Conservation (phyloP, 2,797 vertebrate genomes). For the Gymnothorax reevesii region DNA sequence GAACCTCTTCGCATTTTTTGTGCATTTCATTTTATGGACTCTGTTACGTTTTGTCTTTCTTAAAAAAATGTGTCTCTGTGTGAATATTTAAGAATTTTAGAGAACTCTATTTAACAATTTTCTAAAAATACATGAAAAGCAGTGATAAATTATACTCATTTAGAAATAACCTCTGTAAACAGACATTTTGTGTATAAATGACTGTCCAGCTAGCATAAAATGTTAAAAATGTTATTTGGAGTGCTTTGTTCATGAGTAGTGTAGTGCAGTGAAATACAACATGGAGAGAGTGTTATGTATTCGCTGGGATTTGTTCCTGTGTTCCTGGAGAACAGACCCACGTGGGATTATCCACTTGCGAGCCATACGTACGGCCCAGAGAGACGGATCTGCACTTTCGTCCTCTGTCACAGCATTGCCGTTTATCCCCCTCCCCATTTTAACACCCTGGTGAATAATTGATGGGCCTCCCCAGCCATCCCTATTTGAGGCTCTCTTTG, state of each 20-base stretch:
- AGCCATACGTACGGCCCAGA: not conserved
- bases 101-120: not conserved
- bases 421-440: conserved; percentile 16
- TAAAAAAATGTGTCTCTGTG: not conserved
- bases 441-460: conserved; percentile 50
- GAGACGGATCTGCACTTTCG: not conserved
- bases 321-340: not conserved
- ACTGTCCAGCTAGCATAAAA: no score
- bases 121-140: not conserved
- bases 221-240: no score
- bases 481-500: conserved; percentile 24
- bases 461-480: conserved; percentile 41
- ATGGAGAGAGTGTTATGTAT: no score
- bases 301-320: not conserved
- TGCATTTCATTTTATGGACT: no score
- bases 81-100: not conserved
- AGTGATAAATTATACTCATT: not conserved
- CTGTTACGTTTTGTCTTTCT: not conserved
- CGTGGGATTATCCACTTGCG: not conserved
- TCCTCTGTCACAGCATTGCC: not conserved
- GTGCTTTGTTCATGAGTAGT: no score
- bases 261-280: no score
- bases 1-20: no score
- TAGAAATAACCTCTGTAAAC: not conserved
- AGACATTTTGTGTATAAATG: not conserved